These are phyloP conservation scores for Chymomyza fuscimana DNA, from an alignment of 2,888 invertebrate species.

Conservation along the genomic window DNA sequence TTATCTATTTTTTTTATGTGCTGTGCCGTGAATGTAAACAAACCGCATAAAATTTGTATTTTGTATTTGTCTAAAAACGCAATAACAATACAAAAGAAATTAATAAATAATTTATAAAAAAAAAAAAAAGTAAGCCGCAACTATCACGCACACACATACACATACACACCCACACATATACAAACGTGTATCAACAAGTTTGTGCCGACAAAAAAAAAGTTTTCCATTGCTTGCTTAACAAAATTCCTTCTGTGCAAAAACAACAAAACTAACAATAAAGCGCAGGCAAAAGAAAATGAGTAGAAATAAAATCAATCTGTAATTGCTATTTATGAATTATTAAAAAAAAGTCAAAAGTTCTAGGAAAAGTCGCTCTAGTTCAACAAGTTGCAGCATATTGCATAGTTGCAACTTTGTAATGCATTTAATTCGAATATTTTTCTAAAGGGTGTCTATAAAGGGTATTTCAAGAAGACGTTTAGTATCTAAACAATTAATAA, in stretches of 20 bases:
- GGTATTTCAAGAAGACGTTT: no score
- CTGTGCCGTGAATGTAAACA: background rate
- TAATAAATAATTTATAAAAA: background rate
- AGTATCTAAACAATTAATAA: no score
- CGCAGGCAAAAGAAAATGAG: no score
- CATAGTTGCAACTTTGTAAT: no score
- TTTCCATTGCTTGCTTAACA: slow-evolving; percentile 58
- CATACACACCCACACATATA: slow-evolving; percentile 18
- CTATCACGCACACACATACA: slow-evolving; percentile 24
- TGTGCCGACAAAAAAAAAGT: slow-evolving; percentile 60
- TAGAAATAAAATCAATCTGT: no score
- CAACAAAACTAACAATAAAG: background rate
- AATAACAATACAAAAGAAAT: background rate
- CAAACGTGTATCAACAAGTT: background rate
- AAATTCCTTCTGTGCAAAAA: slow-evolving; percentile 24
- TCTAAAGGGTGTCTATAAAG: no score
- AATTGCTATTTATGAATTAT: no score
- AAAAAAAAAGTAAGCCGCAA: background rate
- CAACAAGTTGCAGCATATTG: no score
- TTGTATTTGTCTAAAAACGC: background rate
- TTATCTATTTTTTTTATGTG: background rate
- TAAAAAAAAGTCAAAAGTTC: no score
- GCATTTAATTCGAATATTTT: no score
- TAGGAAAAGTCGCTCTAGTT: no score
- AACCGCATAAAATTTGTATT: background rate